Evolutionary conservation across 2,797 vertebrate species (phyloP), one percentile per base, ranked within the genome.

Genomic region (Peromyscus eremicus): DNA sequence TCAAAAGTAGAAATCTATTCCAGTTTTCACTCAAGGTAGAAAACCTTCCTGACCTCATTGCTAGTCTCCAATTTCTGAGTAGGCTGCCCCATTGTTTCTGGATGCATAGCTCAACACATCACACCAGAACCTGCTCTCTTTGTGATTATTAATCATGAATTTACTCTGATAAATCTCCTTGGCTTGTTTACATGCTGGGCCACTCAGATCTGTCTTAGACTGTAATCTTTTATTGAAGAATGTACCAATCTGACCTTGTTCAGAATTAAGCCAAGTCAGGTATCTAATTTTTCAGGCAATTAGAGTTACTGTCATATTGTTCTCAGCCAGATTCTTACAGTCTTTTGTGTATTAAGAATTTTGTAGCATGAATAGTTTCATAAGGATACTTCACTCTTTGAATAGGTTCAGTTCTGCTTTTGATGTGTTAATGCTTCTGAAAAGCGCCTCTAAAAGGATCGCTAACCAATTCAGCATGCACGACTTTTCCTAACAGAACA

Each of bases 31-130:
- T 92, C 14, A 43, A 73, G 6, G 25, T 25, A 4, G n/a, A 82
- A 91, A 88, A 27, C 34, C 86, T 94, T 91, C 55, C 37, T 75
- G 77, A 95, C 82, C 40, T 91, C 52, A 73, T 68, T 85, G 89
- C 62, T 29, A 66, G 37, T 40, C 25, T 85, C 40, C 46, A 57
- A 14, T 76, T 89, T 94, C 64, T 89, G 34, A 82, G 46, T 60
- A 37, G 1, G 2, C 6, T 27, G 34, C 13, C 79, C 52, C 55
- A 55, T 25, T 40, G 34, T 80, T 9, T 94, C 40, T 40, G 21
- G 46, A 87, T n/a, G 29, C 6, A 29, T 0, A 77, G 55, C 57
- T 85, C 25, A 52, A 73, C 37, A 21, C 1, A n/a, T 79, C 73
- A 89, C 34, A 77, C 0, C n/a, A 27, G 16, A 85, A 68, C 12